These are phyloP conservation scores for Morelia viridis DNA, from an alignment of 2,797 vertebrate species.

Conservation along the genomic window DNA sequence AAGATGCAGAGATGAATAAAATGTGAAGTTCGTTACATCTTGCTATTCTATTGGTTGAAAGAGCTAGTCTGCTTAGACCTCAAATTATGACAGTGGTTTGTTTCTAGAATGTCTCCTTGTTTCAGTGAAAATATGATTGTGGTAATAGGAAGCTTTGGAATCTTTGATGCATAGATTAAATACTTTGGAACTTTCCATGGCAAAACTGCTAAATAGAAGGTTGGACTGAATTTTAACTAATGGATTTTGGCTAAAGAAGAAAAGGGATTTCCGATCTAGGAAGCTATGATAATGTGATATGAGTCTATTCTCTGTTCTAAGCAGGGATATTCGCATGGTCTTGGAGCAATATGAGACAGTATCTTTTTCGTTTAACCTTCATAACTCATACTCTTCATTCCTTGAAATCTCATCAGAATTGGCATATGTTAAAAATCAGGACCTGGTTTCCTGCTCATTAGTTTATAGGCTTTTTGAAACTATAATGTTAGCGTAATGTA, in stretches of 20 bases:
- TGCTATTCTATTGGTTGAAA: neutral
- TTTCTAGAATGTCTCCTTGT: neutral
- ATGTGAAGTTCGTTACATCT: neutral
- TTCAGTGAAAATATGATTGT: neutral
- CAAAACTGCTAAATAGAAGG: neutral
- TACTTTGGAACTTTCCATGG: neutral
- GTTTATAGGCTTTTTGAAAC: neutral
- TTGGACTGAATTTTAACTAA: neutral
- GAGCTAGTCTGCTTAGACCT: neutral
- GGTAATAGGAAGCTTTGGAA: neutral
- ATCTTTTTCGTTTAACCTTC: neutral
- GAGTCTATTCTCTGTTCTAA: neutral
- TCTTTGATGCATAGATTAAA: neutral
- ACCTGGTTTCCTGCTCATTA: neutral
- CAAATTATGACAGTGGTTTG: neutral
- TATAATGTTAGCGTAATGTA: neutral
- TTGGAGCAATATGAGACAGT: neutral
- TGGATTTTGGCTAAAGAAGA: constrained; percentile 2
- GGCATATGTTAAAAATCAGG: neutral
- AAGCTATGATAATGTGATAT: neutral
- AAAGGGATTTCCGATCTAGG: rapidly evolving
- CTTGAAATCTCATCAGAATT: neutral
- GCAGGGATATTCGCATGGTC: neutral
- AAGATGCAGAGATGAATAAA: neutral
- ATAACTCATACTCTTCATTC: neutral